Evolutionary conservation across 2,113 vertebrate genomes (phyloP).

Genomic region (Neolamprologus toae): DNA sequence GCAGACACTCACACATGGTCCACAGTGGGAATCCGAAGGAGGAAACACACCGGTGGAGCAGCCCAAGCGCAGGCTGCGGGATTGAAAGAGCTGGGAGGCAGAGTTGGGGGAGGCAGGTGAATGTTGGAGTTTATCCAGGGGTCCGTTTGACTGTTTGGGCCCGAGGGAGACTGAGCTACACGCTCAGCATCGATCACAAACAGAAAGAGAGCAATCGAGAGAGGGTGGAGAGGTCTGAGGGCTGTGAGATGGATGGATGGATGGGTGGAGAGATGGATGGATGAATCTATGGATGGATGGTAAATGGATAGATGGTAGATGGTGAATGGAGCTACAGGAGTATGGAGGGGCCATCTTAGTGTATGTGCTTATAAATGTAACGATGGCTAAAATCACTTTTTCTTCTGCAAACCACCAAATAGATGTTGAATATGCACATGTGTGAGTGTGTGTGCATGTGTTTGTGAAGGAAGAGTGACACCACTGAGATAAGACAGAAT

Average conservation of each 20-base stretch:
- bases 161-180: background rate
- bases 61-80: slow-evolving; percentile 7
- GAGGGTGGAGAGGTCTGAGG: slow-evolving; percentile 12
- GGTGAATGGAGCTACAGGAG: background rate
- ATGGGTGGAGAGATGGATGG: background rate
- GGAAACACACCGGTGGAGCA: background rate
- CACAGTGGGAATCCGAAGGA: slow-evolving; percentile 6
- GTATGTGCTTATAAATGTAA: background rate
- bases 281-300: background rate
- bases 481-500: slow-evolving; percentile 53
- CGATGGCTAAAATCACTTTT: background rate
- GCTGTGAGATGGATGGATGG: background rate
- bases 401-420: background rate
- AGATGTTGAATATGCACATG: background rate
- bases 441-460: background rate
- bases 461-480: background rate
- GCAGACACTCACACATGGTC: slow-evolving; percentile 78
- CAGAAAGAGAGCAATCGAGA: slow-evolving; percentile 22
- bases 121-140: background rate
- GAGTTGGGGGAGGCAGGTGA: slow-evolving; percentile 13
- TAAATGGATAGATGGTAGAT: background rate
- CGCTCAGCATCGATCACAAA: background rate
- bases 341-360: background rate
- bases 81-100: background rate
- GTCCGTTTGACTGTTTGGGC: slow-evolving; percentile 7